A percentile compares a stretch with the other conserved stretches of the same genome.
phyloP scores from a whole-genome alignment of 2,888 invertebrate species.

The Lasioglossum lativentre region DNA sequence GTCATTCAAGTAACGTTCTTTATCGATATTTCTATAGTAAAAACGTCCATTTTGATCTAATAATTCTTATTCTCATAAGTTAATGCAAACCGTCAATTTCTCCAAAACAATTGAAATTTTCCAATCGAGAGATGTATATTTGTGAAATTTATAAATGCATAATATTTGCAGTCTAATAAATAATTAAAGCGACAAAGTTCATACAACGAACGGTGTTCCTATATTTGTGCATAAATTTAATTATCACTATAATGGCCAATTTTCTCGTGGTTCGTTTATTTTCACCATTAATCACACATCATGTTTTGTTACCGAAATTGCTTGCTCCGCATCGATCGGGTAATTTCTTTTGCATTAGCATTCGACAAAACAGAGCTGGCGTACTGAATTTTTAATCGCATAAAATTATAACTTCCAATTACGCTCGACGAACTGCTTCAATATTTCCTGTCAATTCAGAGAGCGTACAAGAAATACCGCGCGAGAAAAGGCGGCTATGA shows the following conservation, averaged over 20 bases:
- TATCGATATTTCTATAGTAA: neutral
- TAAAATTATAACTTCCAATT: neutral
- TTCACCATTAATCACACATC: too few species aligned
- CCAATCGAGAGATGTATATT: neutral
- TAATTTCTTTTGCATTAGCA: neutral
- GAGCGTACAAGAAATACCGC: conserved; percentile 66
- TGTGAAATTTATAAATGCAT: neutral
- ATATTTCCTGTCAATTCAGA: conserved; percentile 46
- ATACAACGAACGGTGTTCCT: neutral
- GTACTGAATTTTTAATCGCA: neutral
- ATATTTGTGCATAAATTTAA: neutral
- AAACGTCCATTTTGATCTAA: neutral
- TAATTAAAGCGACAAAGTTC: neutral
- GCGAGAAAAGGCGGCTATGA: conserved; percentile 39
- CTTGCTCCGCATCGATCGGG: neutral
- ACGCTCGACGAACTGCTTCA: neutral
- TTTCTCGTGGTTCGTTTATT: neutral
- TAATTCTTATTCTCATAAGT: neutral
- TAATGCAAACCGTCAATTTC: neutral
- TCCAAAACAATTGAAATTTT: neutral
- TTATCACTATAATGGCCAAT: neutral
- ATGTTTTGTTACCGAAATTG: neutral
- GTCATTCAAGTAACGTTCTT: conserved; percentile 75
- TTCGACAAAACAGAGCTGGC: neutral
- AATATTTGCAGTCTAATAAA: neutral